phyloP scores from a whole-genome alignment of 2,888 invertebrate species.

The Watsonalla binaria region DNA sequence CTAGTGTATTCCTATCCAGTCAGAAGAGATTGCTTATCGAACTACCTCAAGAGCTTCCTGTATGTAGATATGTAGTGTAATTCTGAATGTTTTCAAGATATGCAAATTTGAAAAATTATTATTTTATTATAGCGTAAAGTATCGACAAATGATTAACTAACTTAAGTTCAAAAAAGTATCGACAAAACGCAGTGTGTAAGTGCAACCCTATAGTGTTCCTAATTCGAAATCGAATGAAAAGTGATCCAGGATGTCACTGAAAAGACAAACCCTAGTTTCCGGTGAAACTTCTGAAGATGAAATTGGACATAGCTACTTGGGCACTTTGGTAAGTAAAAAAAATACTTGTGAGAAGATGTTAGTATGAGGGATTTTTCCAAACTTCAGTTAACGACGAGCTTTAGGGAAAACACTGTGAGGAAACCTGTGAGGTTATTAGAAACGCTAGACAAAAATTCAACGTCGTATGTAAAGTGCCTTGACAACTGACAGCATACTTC shows the following conservation, averaged over 20 bases:
- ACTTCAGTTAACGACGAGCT: no score
- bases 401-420: no score
- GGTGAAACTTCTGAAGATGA: conserved; percentile 72
- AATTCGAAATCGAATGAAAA: conserved; percentile 8
- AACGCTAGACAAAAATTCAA: no score
- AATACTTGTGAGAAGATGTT: neutral
- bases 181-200: conserved; percentile 1
- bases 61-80: neutral
- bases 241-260: conserved; percentile 50
- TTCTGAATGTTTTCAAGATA: neutral
- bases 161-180: neutral
- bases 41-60: neutral
- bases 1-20: neutral
- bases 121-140: neutral
- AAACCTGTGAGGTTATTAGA: no score
- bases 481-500: no score
- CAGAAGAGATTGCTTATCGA: conserved; percentile 2
- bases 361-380: neutral
- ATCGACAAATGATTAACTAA: neutral
- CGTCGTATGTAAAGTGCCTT: no score
- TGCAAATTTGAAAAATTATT: no score
- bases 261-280: conserved; percentile 55
- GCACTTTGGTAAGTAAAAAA: conserved; percentile 64
- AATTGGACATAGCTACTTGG: conserved; percentile 68
- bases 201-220: conserved; percentile 8